Conservation (phyloP, 2,888 invertebrate species). For the Hyppa rectilinea region DNA sequence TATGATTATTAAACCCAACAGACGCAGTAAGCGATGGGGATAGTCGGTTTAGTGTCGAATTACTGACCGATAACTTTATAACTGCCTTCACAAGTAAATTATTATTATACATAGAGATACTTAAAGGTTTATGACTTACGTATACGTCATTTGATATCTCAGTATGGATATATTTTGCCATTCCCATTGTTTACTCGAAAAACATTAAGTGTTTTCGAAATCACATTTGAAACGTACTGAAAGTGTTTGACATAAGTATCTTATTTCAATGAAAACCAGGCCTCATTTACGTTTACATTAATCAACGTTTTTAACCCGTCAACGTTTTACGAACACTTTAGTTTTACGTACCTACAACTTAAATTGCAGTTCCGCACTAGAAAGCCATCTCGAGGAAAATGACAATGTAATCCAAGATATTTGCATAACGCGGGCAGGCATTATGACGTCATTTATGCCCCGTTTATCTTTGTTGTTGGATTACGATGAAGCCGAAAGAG, state of each 20-base stretch:
- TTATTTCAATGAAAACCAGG: background rate
- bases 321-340: slow-evolving; percentile 15
- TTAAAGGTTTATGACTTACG: background rate
- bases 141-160: background rate
- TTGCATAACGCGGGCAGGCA: slow-evolving; percentile 55
- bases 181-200: background rate
- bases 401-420: slow-evolving; percentile 57
- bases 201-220: background rate
- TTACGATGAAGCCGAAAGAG: slow-evolving; percentile 49
- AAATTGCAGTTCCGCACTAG: slow-evolving; percentile 48
- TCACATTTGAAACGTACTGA: background rate
- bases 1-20: slow-evolving; percentile 52
- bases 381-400: slow-evolving; percentile 61
- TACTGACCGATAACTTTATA: slow-evolving; percentile 48
- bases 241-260: background rate
- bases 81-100: slow-evolving; percentile 39
- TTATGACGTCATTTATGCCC: slow-evolving; percentile 53
- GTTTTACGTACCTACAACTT: slow-evolving; percentile 42
- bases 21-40: slow-evolving; percentile 34
- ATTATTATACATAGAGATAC: background rate
- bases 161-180: background rate
- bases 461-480: slow-evolving; percentile 64
- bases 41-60: slow-evolving; percentile 43
- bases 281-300: slow-evolving; percentile 1
- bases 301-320: slow-evolving; percentile 21